Percentiles rank a stretch among this genome's conserved stretches.
Conservation (phyloP, 2,797 vertebrate species). For the Urosaurus nigricauda region DNA sequence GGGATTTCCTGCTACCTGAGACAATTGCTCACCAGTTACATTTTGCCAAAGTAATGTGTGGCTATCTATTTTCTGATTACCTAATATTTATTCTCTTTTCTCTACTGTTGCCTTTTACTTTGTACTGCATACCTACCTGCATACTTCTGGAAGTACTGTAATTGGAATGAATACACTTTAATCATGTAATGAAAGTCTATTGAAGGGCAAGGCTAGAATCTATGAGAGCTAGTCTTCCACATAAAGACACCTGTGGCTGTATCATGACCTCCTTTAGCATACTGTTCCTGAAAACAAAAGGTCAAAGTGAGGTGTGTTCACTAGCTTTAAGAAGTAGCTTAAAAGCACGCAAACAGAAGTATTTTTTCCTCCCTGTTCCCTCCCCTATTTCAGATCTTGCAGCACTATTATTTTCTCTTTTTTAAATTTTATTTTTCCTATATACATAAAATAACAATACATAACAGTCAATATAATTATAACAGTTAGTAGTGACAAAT, state of each 20-base stretch:
- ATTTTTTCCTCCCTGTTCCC: neutral
- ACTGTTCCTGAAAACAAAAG: neutral
- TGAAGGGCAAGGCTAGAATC: neutral
- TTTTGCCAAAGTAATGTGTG: neutral
- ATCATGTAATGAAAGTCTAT: neutral
- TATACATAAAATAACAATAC: too few species aligned
- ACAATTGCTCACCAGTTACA: neutral
- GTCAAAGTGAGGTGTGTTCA: neutral
- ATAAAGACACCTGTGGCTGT: neutral
- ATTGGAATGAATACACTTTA: constrained; percentile 5
- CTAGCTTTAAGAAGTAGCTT: neutral
- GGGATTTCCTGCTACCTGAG: neutral
- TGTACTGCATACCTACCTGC: neutral
- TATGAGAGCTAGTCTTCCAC: neutral
- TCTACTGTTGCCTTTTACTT: neutral
- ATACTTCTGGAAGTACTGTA: neutral
- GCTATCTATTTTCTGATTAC: neutral
- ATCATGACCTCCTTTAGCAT: neutral
- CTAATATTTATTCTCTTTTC: neutral
- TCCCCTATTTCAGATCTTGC: neutral
- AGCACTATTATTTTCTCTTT: too few species aligned
- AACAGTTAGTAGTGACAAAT: too few species aligned
- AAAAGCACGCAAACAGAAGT: neutral
- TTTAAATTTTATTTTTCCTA: too few species aligned
- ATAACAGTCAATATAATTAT: too few species aligned